phyloP scores from a whole-genome alignment of 2,113 vertebrate species.

The Amphiprion percula region DNA sequence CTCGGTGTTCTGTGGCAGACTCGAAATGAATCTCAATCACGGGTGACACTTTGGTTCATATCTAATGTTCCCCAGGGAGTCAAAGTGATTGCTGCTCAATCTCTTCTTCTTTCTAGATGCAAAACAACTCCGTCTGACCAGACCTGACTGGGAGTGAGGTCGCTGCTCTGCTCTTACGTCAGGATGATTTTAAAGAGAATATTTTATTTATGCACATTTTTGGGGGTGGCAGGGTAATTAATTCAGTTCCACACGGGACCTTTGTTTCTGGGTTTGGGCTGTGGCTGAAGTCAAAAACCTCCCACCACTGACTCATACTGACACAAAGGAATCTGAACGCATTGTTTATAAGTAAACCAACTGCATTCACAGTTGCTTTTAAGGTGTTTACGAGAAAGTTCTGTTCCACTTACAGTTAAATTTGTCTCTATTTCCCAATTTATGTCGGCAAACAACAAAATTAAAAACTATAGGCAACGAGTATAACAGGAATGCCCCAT shows the following conservation, averaged over 20 bases:
- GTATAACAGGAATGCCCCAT: too few relatives aligned
- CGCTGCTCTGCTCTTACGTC: not conserved
- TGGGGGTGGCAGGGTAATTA: not conserved
- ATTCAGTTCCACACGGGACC: not conserved
- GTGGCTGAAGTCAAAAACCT: too few relatives aligned
- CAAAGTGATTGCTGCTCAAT: conserved; percentile 36
- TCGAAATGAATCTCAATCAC: conserved; percentile 47
- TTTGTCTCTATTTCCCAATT: too few relatives aligned
- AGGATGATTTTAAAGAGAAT: not conserved
- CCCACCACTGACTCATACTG: too few relatives aligned
- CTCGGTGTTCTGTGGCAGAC: conserved; percentile 11
- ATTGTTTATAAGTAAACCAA: too few relatives aligned
- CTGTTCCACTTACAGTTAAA: too few relatives aligned
- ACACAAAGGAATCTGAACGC: too few relatives aligned
- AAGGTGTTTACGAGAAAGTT: too few relatives aligned
- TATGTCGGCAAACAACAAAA: too few relatives aligned
- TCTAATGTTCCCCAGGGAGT: conserved; percentile 20
- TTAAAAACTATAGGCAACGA: too few relatives aligned
- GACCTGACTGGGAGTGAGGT: not conserved
- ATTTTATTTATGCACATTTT: conserved; percentile 3
- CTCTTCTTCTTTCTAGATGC: conserved; percentile 15
- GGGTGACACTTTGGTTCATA: conserved; percentile 46
- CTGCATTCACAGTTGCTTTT: too few relatives aligned
- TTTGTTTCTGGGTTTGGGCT: too few relatives aligned
- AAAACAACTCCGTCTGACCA: not conserved